phyloP scores from a whole-genome alignment of 2,797 vertebrate species.

The Notoglanidium macrostoma region DNA sequence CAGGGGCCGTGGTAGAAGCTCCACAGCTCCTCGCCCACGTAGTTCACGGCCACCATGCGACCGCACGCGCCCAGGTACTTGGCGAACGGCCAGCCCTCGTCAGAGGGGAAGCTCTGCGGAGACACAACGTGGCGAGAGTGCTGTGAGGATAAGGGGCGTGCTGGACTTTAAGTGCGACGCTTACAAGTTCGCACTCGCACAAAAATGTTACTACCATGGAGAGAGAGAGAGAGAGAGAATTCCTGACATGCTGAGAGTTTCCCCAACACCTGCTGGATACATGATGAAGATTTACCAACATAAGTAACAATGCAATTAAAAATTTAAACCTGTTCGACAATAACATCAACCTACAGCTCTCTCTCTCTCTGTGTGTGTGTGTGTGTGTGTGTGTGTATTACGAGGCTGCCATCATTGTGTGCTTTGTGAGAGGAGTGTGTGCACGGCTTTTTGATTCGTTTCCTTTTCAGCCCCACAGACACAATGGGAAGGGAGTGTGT shows the following conservation, averaged over 20 bases:
- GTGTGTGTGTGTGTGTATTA: background rate
- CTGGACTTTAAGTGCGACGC: background rate
- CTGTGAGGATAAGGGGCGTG: background rate
- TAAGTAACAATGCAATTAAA: no score
- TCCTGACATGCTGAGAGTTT: background rate
- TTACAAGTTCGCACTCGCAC: background rate
- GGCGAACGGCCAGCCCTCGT: constrained; percentile 98
- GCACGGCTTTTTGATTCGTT: constrained; percentile 53
- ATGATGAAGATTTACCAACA: background rate
- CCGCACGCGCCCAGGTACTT: constrained; percentile 98
- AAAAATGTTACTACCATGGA: background rate
- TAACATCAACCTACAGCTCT: background rate
- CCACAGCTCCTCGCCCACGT: constrained; percentile 97
- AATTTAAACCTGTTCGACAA: background rate
- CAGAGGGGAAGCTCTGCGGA: constrained; percentile 93
- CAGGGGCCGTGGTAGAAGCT: constrained; percentile 94
- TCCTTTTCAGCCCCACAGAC: constrained; percentile 18
- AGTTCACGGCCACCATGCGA: constrained; percentile 97
- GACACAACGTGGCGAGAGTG: constrained; percentile 40
- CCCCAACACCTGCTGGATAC: background rate
- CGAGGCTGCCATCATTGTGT: background rate
- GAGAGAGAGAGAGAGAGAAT: background rate
- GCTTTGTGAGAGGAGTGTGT: constrained; percentile 18
- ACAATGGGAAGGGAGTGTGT: background rate
- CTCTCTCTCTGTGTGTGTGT: background rate